A percentile compares a stretch with the other conserved stretches of the same genome.
phyloP scores from a whole-genome alignment of 2,888 invertebrate genomes.

The Clunio marinus region DNA sequence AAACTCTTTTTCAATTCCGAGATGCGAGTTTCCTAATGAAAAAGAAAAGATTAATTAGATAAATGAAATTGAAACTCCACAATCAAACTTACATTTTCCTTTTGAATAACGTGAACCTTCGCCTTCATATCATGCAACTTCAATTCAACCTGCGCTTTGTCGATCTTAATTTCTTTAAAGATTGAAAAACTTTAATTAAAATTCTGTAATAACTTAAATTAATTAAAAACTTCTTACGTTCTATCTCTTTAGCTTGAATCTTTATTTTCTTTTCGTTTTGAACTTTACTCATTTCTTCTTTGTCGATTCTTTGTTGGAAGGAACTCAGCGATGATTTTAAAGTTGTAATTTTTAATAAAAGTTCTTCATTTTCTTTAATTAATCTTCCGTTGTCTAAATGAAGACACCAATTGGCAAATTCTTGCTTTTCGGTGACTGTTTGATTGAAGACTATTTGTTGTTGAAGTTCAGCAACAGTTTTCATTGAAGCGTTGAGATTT shows the following conservation, averaged over 20 bases:
- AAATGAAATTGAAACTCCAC: no score
- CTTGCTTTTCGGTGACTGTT: conserved; percentile 8
- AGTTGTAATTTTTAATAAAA: neutral
- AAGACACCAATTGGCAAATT: conserved; percentile 17
- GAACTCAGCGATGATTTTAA: neutral
- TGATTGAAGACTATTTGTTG: neutral
- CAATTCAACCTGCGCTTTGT: neutral
- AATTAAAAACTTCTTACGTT: neutral
- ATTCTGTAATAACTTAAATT: neutral
- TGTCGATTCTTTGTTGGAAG: neutral
- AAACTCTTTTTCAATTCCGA: conserved; percentile 7
- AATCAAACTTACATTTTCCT: conserved; percentile 22
- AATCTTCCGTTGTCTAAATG: conserved; percentile 2
- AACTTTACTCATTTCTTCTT: neutral
- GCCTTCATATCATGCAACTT: neutral
- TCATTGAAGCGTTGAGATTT: neutral
- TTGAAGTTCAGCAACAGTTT: neutral
- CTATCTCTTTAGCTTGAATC: neutral
- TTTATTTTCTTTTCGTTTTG: neutral
- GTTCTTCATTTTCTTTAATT: neutral
- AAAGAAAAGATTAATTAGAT: neutral
- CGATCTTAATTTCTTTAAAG: neutral
- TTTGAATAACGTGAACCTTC: neutral
- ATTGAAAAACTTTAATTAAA: no score
- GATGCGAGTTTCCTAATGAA: conserved; percentile 16